phyloP scores from a whole-genome alignment of 2,797 vertebrate species.

The Remorina albescens region DNA sequence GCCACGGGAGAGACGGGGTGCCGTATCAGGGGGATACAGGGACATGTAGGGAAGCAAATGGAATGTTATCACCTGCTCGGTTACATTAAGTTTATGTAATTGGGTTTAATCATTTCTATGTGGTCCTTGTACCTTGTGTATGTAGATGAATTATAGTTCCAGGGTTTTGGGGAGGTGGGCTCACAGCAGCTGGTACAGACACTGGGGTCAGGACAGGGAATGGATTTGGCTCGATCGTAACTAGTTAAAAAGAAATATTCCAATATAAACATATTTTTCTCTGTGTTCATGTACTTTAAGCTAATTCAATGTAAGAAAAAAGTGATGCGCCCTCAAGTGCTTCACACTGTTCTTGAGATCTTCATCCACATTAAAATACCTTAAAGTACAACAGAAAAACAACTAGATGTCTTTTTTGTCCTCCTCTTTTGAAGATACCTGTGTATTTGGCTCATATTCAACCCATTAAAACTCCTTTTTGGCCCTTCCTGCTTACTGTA shows the following conservation, averaged over 20 bases:
- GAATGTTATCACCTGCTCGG: neutral
- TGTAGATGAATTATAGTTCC: conserved; percentile 32
- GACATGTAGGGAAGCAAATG: neutral
- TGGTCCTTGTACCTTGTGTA: conserved; percentile 56
- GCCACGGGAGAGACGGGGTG: neutral
- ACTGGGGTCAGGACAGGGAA: conserved; percentile 64
- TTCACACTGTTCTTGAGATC: neutral
- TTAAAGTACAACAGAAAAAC: neutral
- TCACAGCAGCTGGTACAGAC: neutral
- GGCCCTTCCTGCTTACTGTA: too few species aligned
- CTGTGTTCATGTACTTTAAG: too few species aligned
- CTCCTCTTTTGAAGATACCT: too few species aligned
- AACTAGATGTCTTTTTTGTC: neutral
- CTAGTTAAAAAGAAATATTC: conserved; percentile 25
- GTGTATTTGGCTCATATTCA: neutral
- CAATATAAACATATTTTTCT: too few species aligned
- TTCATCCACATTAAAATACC: neutral
- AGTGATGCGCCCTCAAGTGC: neutral
- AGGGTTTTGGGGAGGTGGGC: neutral
- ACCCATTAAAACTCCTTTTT: neutral
- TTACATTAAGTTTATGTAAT: neutral
- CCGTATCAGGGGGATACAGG: neutral
- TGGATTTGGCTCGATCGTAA: conserved; percentile 33
- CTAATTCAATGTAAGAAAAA: too few species aligned
- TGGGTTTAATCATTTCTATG: neutral